Evolutionary conservation across 2,888 invertebrate species (phyloP).

Genomic region (Trichogramma dendrolimi): DNA sequence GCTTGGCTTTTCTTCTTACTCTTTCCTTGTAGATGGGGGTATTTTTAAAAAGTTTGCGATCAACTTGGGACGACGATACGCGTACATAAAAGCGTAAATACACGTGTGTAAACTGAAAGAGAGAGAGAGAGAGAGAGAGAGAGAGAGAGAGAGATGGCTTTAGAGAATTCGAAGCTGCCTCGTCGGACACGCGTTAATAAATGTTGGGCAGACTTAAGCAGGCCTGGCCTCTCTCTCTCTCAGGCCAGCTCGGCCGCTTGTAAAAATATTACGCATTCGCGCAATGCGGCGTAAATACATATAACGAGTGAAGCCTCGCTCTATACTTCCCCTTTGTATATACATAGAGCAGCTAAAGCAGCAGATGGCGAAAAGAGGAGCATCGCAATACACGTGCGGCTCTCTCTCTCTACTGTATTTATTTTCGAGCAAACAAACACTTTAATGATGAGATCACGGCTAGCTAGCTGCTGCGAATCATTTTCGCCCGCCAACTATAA

Average conservation of each 20-base stretch:
- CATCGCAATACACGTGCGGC: conserved; percentile 10
- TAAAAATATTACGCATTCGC: conserved; percentile 23
- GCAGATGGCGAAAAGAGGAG: conserved; percentile 33
- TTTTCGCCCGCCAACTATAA: no score
- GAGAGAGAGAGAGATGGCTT: neutral
- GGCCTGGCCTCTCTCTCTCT: no score
- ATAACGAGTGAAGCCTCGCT: conserved; percentile 1
- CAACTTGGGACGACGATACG: no score
- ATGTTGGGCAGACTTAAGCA: conserved; percentile 13
- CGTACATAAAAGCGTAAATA: neutral
- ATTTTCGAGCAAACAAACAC: conserved; percentile 48
- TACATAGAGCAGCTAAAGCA: neutral
- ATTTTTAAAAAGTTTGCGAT: no score
- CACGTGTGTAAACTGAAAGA: no score
- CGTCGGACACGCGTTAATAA: conserved; percentile 23
- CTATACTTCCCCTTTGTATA: neutral
- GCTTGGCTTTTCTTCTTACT: no score
- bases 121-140: no score
- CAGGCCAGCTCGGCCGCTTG: conserved; percentile 4
- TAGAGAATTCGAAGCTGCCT: conserved; percentile 8
- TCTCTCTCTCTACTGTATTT: conserved; percentile 32
- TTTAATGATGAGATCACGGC: conserved; percentile 44
- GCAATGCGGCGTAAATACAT: conserved; percentile 16
- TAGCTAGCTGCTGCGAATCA: conserved; percentile 22
- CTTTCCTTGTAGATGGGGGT: no score